Conservation (phyloP, 2,888 invertebrate species). For the Polyploca ridens region DNA sequence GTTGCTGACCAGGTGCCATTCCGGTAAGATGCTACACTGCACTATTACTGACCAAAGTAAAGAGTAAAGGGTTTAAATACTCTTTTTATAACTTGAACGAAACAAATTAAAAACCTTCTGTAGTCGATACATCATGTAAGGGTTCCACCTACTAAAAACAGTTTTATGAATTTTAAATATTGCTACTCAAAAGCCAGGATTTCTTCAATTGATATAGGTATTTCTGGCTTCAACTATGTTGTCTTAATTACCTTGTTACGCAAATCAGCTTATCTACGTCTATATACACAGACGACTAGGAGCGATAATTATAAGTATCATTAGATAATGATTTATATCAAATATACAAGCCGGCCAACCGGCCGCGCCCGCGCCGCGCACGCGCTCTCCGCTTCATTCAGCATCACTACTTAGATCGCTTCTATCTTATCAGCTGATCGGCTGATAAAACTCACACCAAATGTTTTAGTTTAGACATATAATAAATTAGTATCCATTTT, state of each 20-base stretch:
- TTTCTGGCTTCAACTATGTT: background rate
- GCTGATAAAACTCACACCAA: constrained; percentile 24
- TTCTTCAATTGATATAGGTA: background rate
- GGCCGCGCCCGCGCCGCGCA: background rate
- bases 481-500: background rate
- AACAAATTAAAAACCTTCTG: too few species aligned
- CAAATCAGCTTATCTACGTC: background rate
- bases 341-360: background rate
- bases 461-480: background rate
- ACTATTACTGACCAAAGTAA: too few species aligned
- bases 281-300: background rate
- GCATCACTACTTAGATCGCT: background rate
- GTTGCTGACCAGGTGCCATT: constrained; percentile 82
- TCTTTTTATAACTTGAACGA: too few species aligned
- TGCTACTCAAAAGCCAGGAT: background rate
- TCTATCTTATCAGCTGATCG: constrained; percentile 34
- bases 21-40: constrained; percentile 64
- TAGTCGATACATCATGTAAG: too few species aligned
- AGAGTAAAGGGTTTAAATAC: too few species aligned
- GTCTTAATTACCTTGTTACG: background rate
- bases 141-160: too few species aligned
- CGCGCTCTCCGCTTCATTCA: background rate
- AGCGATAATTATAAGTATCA: background rate
- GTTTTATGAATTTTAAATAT: too few species aligned
- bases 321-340: background rate